Conservation (phyloP, 2,888 invertebrate genomes). For the Cerastis rubricosa region DNA sequence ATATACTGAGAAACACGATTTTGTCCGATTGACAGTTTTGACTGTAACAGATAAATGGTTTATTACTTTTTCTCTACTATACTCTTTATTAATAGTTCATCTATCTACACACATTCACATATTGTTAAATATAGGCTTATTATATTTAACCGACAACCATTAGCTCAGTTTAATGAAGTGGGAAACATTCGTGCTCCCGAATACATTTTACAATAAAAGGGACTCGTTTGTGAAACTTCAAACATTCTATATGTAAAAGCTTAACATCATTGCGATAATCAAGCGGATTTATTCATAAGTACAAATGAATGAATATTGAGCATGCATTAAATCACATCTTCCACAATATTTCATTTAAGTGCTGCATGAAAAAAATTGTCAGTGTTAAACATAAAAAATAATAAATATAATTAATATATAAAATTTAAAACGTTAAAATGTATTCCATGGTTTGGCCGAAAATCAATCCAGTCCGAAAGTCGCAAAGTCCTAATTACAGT, state of each 20-base stretch:
- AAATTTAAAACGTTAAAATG: too few species aligned
- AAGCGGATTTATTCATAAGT: conserved; percentile 3
- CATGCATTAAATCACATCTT: not conserved
- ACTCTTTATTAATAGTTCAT: not conserved
- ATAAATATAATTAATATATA: too few species aligned
- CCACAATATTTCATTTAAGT: not conserved
- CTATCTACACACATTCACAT: too few species aligned
- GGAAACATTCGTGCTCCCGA: not conserved
- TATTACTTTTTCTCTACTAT: not conserved
- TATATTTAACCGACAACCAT: not conserved
- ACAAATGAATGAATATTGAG: not conserved
- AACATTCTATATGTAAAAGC: not conserved
- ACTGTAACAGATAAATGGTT: too few species aligned
- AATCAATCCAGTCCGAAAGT: not conserved
- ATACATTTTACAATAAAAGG: not conserved
- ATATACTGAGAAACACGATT: too few species aligned
- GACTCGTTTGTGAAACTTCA: not conserved
- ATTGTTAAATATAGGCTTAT: not conserved
- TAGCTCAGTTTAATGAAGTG: not conserved
- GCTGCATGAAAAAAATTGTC: too few species aligned
- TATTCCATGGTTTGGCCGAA: too few species aligned
- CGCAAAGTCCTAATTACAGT: not conserved
- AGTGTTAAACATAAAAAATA: too few species aligned
- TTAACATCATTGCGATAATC: not conserved
- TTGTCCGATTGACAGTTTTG: too few species aligned